phyloP scores from a whole-genome alignment of 1,140 invertebrate species.

The Goniozus legneri region DNA sequence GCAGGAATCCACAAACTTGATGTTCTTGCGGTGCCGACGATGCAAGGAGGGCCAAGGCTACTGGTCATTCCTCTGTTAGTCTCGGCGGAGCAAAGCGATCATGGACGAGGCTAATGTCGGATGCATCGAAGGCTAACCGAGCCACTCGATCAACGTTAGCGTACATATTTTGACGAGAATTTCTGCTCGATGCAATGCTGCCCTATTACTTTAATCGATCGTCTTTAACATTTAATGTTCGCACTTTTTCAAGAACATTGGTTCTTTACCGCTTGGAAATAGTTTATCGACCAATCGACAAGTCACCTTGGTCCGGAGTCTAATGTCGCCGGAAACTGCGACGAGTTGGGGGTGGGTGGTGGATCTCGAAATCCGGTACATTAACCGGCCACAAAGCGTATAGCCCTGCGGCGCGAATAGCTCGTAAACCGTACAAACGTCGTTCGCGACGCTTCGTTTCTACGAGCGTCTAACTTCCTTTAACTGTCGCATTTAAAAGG shows the following conservation, averaged over 20 bases:
- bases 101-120: background rate
- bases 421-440: constrained; percentile 33
- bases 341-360: constrained; percentile 15
- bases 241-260: too few relatives aligned
- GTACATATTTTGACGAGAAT: too few relatives aligned
- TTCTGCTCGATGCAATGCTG: too few relatives aligned
- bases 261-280: too few relatives aligned
- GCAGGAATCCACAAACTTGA: constrained; percentile 28
- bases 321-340: constrained; percentile 20
- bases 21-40: constrained; percentile 22
- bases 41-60: constrained; percentile 9
- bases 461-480: constrained; percentile 24
- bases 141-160: too few relatives aligned
- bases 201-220: too few relatives aligned
- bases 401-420: constrained; percentile 18
- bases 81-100: constrained; percentile 4
- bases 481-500: constrained; percentile 29
- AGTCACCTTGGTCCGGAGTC: too few relatives aligned
- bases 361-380: constrained; percentile 29
- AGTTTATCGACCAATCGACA: too few relatives aligned
- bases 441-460: constrained; percentile 24
- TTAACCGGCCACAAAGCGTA: constrained; percentile 31
- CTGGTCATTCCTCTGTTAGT: constrained; percentile 17
- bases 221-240: too few relatives aligned
- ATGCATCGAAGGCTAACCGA: too few relatives aligned